A percentile compares a stretch with the other conserved stretches of the same genome.
Evolutionary conservation across 35 echinoderm and acorn worm genomes (phyloP).

Genomic region (Ptychodera flava): DNA sequence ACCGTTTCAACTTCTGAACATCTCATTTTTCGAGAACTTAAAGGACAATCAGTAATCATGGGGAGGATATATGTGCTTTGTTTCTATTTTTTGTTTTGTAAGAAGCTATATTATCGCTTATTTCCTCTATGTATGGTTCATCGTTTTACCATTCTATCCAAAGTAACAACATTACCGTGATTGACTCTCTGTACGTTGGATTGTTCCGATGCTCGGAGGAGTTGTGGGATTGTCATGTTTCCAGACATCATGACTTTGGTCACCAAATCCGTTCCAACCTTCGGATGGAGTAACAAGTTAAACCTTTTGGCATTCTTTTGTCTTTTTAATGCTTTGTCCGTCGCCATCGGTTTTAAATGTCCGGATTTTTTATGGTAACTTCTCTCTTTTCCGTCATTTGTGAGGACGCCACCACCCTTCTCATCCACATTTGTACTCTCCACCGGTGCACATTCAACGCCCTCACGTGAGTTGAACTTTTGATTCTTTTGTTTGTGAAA

Average conservation of each 20-base stretch:
- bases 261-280: not conserved
- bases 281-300: not conserved
- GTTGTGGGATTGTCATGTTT: not conserved
- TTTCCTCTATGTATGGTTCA: too few species aligned
- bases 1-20: too few species aligned
- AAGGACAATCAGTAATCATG: too few species aligned
- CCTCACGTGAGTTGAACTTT: not conserved
- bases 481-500: not conserved
- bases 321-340: not conserved
- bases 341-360: not conserved
- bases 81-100: too few species aligned
- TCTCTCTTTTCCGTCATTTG: not conserved
- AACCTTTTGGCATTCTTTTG: not conserved
- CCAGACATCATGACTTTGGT: not conserved
- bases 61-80: too few species aligned
- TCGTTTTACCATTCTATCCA: too few species aligned
- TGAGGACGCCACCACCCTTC: not conserved
- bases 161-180: too few species aligned
- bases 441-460: not conserved
- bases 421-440: not conserved
- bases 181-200: too few species aligned
- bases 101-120: too few species aligned
- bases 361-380: not conserved
- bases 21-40: too few species aligned
- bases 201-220: not conserved